phyloP scores from a whole-genome alignment of 2,113 vertebrate genomes.

The Vidua chalybeata region DNA sequence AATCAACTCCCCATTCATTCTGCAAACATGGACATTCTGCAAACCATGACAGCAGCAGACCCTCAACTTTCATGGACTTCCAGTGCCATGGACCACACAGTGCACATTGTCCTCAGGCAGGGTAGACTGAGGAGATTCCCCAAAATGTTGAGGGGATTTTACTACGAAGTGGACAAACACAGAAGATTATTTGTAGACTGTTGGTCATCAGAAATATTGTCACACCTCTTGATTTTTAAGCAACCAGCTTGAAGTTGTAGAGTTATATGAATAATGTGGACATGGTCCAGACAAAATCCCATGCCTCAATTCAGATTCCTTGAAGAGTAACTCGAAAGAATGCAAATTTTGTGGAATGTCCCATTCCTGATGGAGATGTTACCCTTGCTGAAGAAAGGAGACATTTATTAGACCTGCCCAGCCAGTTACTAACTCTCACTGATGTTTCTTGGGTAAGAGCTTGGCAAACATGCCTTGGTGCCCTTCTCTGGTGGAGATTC shows the following conservation, averaged over 20 bases:
- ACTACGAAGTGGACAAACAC: too few species aligned
- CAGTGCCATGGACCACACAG: slow-evolving; percentile 1
- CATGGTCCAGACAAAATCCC: not conserved
- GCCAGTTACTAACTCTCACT: not conserved
- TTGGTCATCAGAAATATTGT: not conserved
- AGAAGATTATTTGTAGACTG: not conserved
- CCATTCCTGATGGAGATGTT: not conserved
- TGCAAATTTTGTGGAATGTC: not conserved
- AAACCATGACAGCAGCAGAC: rapidly evolving
- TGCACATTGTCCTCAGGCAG: not conserved
- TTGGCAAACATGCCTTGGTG: not conserved
- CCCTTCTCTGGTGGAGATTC: not conserved
- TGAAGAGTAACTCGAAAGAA: not conserved
- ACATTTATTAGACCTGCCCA: not conserved
- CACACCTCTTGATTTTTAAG: not conserved
- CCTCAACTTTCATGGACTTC: not conserved
- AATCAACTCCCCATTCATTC: not conserved
- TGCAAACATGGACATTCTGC: not conserved
- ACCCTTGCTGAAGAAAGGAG: not conserved
- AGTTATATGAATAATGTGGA: not conserved
- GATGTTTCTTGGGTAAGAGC: not conserved
- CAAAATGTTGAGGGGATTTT: not conserved
- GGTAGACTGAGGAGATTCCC: not conserved
- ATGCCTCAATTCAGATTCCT: not conserved
- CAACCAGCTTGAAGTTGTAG: not conserved